phyloP scores from a whole-genome alignment of 2,888 invertebrate species.

The Volucella zonaria region DNA sequence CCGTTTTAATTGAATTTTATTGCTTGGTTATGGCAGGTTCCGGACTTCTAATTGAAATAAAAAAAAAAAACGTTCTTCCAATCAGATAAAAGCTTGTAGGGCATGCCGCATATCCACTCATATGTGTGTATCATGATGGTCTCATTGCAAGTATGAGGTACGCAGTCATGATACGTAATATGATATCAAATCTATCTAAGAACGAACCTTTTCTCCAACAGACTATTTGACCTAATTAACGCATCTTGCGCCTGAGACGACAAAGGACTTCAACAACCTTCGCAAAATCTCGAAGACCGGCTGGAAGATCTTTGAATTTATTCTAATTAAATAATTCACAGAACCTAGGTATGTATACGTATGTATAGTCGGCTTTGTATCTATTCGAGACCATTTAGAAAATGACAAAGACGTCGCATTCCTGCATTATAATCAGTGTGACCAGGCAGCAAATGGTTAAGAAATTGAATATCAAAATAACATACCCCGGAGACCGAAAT shows the following conservation, averaged over 20 bases:
- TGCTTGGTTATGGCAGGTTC: no score
- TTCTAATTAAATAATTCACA: slow-evolving; percentile 44
- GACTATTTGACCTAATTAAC: slow-evolving; percentile 61
- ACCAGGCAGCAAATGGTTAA: no score
- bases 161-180: background rate
- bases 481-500: no score
- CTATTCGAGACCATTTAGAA: background rate
- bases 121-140: no score
- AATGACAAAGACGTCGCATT: background rate
- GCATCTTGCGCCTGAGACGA: slow-evolving; percentile 33
- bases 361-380: background rate
- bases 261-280: slow-evolving; percentile 18
- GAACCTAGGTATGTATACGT: background rate
- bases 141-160: background rate
- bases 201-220: slow-evolving; percentile 26
- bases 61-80: no score
- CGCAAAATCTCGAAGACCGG: background rate
- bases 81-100: no score
- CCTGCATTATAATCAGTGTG: no score
- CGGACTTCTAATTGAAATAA: no score
- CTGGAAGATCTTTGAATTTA: slow-evolving; percentile 19
- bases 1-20: no score
- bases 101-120: no score
- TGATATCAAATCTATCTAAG: background rate
- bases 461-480: no score